Conservation (phyloP, 2,113 vertebrate genomes). For the Chionis minor region DNA sequence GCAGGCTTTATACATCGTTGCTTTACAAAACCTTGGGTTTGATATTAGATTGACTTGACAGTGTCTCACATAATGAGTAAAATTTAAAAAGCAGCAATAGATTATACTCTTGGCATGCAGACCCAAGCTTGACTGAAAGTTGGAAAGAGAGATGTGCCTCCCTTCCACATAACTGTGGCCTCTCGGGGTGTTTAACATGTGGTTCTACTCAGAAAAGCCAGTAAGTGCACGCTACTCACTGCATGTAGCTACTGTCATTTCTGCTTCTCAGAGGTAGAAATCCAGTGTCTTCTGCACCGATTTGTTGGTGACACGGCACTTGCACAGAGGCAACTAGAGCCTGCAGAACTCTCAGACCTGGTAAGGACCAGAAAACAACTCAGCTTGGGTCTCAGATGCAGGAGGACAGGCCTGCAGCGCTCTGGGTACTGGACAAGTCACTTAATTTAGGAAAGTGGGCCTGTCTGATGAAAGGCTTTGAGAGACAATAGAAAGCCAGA, state of each 20-base stretch:
- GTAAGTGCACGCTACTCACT: not conserved
- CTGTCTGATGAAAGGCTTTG: not conserved
- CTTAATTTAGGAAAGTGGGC: not conserved
- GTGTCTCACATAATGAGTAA: not conserved
- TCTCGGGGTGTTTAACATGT: not conserved
- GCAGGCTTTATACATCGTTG: not conserved
- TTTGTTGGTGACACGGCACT: not conserved
- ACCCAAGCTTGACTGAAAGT: not conserved
- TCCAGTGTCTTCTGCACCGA: not conserved
- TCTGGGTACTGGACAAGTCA: not conserved
- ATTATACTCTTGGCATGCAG: not conserved
- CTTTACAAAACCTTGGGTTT: slow-evolving; percentile 11
- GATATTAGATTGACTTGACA: slow-evolving; percentile 33
- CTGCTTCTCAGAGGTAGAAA: not conserved
- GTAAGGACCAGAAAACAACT: not conserved
- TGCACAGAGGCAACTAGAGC: not conserved
- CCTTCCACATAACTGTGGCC: not conserved
- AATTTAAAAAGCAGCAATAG: not conserved
- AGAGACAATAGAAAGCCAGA: not conserved
- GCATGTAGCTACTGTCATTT: not conserved
- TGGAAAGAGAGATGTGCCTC: not conserved
- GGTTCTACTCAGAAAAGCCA: not conserved
- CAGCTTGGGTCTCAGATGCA: not conserved
- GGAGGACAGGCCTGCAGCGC: not conserved
- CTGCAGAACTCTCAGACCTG: not conserved